Base-by-base conservation (phyloP, 2,888 invertebrate species). In the Catocala nupta region DNA sequence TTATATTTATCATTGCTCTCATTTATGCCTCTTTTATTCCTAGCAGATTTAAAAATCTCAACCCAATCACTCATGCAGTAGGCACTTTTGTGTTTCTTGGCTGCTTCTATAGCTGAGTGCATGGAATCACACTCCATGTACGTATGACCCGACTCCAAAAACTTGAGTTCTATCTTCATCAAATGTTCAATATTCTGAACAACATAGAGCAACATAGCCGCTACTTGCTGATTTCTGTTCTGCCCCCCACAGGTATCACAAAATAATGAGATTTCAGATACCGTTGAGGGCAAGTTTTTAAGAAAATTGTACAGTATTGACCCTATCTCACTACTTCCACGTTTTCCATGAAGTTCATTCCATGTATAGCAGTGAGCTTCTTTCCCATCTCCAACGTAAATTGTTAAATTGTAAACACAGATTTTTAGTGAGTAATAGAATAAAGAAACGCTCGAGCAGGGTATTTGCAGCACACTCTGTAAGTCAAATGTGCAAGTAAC, bases 351-450 rank as follows among this genome's bases (percentile, higher is more conserved):
- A 33, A 62, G 39, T 51, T 65, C 60, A 57, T 68, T 68, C 68
- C 67, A 64, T 54, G 54, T 60, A 43, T 68, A 64, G 36, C 64
- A 64, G 25, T 43, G 43, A 43, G 54, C 54, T 51, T 63, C 48
- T 33, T 63, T 58, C 51, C 45, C 13, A 44, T 44, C 43, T 44
- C 43, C 54, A 43, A 43, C 49, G 44, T 65, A 61, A 65, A 61
- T 61, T 16, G 61, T 65, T 49, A 52, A 54, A 62, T 67, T 67
- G n/a, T 65, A 65, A 12, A 67, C 64, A 64, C 53, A 60, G 33
- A 60, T 60, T 57, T 54, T 65, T 49, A 60, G 33, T 51, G 57
- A 60, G 45, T 64, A 64, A 56, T 64, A 64, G 44, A 64, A 67
- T 36, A 60, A 44, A 44, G n/a, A n/a, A n/a, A n/a, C 56, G n/a